Evolutionary conservation across 2,797 vertebrate species (phyloP), one percentile per base, ranked within the genome.

Genomic region (Schizopygopsis malacanthus): DNA sequence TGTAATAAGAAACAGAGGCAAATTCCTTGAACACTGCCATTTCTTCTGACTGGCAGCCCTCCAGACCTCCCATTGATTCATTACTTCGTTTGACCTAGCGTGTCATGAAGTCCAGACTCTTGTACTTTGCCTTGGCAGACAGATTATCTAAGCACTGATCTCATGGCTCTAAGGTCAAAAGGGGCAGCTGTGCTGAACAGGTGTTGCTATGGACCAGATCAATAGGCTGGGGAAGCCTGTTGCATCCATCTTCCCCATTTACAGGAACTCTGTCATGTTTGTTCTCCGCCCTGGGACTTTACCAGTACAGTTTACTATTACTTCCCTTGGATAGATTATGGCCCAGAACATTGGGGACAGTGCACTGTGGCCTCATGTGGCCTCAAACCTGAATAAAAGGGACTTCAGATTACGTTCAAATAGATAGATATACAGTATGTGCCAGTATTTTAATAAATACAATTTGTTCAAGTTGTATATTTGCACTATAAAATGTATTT

Each of bases 21-120:
- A 52, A 76, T 67, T 77, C 65, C 69, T 80, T 79, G 84, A 80
- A 28, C 39, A 4, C 25, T 39, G 54, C 80, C 54, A 73, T 63
- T 80, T 73, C 67, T 18, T 41, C 28, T 0, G 15, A 18, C 69
- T 85, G 84, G 84, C 77, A 61, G 52, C 52, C 25, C 76, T 72
- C 77, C 83, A 85, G 84, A 73, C 12, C 77, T 80, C 41, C 22
- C 25, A 80, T 80, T 80, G 77, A 85, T 79, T 73, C 67, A 80
- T 85, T 25, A 47, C 77, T 85, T 85, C 15, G 15, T 65, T 33
- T 52, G 77, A 80, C 84, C 84, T 61, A 70, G n/a, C 12, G 25
- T 79, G 54, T 80, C 77, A 63, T n/a, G 6, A 47, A 79, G 75
- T 79, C 65, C 1, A 56, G 63, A 56, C 47, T 78, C 83, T 79